phyloP scores from a whole-genome alignment of 2,888 invertebrate genomes.

The Alloscopus bannaensis region DNA sequence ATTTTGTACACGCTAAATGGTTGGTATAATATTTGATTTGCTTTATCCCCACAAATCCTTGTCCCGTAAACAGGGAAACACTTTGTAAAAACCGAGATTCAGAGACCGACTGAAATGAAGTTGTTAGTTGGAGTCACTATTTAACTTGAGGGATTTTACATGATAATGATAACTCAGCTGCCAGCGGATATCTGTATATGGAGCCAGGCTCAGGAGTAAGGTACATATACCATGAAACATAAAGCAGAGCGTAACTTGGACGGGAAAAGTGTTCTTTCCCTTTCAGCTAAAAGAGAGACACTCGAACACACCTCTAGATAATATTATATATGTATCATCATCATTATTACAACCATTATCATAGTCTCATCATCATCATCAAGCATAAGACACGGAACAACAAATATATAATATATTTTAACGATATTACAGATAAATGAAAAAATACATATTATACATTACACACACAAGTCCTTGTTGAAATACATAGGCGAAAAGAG shows the following conservation, averaged over 20 bases:
- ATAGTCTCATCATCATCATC: conserved; percentile 50
- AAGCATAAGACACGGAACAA: conserved; percentile 62
- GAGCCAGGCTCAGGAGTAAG: conserved; percentile 36
- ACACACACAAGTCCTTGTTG: conserved; percentile 31
- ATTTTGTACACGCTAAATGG: no score
- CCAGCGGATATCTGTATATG: conserved; percentile 33
- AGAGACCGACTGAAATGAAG: conserved; percentile 52
- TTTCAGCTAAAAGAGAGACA: no score
- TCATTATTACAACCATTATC: conserved; percentile 48
- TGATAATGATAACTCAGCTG: conserved; percentile 52
- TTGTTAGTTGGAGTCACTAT: conserved; percentile 45
- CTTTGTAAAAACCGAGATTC: conserved; percentile 38
- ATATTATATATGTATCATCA: conserved; percentile 54
- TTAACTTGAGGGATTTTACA: conserved; percentile 59
- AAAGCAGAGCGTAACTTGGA: conserved; percentile 24
- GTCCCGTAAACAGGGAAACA: no score
- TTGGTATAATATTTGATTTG: no score
- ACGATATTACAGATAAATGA: background rate
- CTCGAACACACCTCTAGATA: conserved; percentile 39
- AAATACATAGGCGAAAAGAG: conserved; percentile 33
- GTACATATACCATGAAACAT: conserved; percentile 48
- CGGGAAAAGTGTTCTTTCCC: no score
- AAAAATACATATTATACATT: conserved; percentile 22
- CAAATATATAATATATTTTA: conserved; percentile 20
- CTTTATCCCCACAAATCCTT: no score